Conservation (phyloP, 2,113 vertebrate genomes). For the Sceloporus tristichus region DNA sequence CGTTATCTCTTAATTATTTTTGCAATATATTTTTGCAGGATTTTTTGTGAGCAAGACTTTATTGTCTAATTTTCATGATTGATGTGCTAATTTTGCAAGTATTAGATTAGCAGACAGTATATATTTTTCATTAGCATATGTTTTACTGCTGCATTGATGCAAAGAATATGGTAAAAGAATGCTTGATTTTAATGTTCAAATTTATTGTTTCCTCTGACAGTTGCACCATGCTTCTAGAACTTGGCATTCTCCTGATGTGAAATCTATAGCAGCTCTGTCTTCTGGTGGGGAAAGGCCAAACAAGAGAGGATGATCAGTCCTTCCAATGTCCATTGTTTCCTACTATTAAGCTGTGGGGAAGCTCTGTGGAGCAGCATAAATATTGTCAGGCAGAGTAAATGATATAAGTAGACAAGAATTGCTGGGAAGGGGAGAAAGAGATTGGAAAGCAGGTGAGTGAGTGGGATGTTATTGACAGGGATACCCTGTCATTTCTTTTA, state of each 20-base stretch:
- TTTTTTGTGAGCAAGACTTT: constrained; percentile 70
- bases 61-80: constrained; percentile 72
- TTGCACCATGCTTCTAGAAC: background rate
- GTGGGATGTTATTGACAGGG: background rate
- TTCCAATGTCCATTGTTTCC: background rate
- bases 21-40: constrained; percentile 66
- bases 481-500: background rate
- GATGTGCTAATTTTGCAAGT: constrained; percentile 74
- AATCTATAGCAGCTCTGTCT: background rate
- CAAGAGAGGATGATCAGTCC: background rate
- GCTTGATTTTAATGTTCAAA: constrained; percentile 22
- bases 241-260: background rate
- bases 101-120: constrained; percentile 74
- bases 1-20: constrained; percentile 74
- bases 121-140: constrained; percentile 71
- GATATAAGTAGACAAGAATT: background rate
- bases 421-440: background rate
- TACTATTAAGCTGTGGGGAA: background rate
- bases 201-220: constrained; percentile 11
- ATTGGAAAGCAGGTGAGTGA: background rate
- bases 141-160: constrained; percentile 66
- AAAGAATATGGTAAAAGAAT: constrained; percentile 53
- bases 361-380: background rate
- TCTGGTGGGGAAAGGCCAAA: background rate
- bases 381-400: background rate